Evolutionary conservation across 2,888 invertebrate species (phyloP).

Genomic region (Ceriagrion tenellum): DNA sequence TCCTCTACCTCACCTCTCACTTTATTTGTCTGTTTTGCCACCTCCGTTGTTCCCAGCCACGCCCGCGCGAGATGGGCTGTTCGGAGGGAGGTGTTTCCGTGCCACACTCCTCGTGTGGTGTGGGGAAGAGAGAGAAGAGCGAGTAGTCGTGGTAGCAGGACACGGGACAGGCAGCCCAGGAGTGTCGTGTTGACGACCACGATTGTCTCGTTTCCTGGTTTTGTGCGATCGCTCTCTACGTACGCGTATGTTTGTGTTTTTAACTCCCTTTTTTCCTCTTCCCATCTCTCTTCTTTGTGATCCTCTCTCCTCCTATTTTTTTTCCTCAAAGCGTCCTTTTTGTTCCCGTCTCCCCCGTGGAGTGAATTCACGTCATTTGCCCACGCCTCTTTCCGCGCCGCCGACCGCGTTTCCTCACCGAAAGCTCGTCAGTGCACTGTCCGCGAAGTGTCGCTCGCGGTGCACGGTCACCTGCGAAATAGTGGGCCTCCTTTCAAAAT

Average conservation of each 20-base stretch:
- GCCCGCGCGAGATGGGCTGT: neutral
- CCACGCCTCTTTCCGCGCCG: neutral
- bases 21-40: neutral
- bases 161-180: neutral
- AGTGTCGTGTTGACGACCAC: neutral
- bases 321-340: neutral
- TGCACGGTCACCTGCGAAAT: neutral
- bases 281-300: neutral
- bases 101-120: neutral
- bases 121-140: neutral
- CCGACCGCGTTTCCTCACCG: neutral
- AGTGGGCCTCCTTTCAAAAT: too few relatives aligned
- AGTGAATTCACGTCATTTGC: neutral
- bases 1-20: slow-evolving; percentile 15
- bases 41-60: neutral
- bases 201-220: neutral
- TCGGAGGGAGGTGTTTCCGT: neutral
- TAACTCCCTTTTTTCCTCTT: neutral
- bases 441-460: neutral
- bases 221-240: neutral
- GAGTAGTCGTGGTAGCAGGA: too few relatives aligned
- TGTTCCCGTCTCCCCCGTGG: neutral
- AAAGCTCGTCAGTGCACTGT: neutral
- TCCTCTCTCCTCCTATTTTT: too few relatives aligned
- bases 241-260: neutral